phyloP scores from a whole-genome alignment of 2,888 invertebrate genomes.

The Coelopa pilipes region DNA sequence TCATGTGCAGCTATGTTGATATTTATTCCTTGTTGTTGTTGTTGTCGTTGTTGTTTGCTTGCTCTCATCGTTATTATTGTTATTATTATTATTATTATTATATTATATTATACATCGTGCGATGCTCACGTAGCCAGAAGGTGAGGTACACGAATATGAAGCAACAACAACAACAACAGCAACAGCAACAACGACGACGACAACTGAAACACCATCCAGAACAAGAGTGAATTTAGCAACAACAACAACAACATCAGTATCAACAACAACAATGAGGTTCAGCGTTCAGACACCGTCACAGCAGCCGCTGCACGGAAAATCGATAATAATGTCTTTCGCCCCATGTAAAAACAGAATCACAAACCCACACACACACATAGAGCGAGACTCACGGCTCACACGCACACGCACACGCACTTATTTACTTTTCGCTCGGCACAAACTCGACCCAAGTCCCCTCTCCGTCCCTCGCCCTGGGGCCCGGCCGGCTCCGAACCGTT shows the following conservation, averaged over 20 bases:
- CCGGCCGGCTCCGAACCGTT: too few species aligned
- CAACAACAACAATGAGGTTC: neutral
- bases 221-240: neutral
- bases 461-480: slow-evolving; percentile 7
- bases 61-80: too few species aligned
- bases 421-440: neutral
- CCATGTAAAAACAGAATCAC: neutral
- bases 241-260: neutral
- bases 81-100: too few species aligned
- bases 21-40: too few species aligned
- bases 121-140: neutral
- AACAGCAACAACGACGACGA: neutral
- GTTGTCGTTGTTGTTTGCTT: too few species aligned
- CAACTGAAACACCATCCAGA: too few species aligned
- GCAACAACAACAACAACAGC: slow-evolving; percentile 6
- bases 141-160: neutral
- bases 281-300: neutral
- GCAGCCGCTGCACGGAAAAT: slow-evolving; percentile 11
- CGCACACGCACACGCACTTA: neutral
- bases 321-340: slow-evolving; percentile 14
- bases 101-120: neutral
- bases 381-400: neutral
- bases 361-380: neutral
- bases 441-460: slow-evolving; percentile 21
- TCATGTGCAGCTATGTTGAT: too few species aligned